Percentiles rank a stretch among this genome's conserved stretches.
These are phyloP conservation scores for Tokudaia muenninki DNA, from an alignment of 2,797 vertebrate genomes.

Conservation along the genomic window DNA sequence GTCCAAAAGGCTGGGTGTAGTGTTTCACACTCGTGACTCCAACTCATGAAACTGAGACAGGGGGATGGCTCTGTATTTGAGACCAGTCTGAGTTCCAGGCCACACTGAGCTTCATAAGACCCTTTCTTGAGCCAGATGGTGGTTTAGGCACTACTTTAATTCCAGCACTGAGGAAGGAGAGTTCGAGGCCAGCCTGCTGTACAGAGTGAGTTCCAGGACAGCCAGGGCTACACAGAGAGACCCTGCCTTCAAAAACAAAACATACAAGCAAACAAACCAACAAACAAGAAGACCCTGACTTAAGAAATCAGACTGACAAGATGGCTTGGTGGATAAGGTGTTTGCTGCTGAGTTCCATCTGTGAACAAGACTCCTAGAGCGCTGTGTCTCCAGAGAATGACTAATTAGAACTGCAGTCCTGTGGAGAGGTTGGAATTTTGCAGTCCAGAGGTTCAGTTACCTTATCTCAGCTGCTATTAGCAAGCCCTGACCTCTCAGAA, in stretches of 20 bases:
- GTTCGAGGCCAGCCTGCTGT: neutral
- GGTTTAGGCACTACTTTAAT: neutral
- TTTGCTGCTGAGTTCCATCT: neutral
- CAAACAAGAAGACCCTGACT: neutral
- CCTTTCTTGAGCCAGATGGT: neutral
- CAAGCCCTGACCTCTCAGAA: neutral
- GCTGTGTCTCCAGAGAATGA: neutral
- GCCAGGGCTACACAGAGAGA: neutral
- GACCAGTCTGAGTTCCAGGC: neutral
- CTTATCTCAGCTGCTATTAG: neutral
- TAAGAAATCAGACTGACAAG: neutral
- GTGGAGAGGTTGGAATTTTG: neutral
- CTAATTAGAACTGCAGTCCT: neutral
- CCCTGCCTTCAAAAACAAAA: neutral
- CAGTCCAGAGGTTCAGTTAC: neutral
- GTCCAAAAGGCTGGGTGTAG: neutral
- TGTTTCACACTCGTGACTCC: neutral
- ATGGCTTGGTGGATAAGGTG: neutral
- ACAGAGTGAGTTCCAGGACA: neutral
- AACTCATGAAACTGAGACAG: neutral
- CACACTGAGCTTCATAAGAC: neutral
- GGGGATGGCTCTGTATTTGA: neutral
- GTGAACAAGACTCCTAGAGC: neutral
- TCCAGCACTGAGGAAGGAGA: neutral
- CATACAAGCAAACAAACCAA: neutral